These are phyloP conservation scores for Lordiphosa stackelbergi DNA, from an alignment of 1,140 invertebrate genomes.

Conservation along the genomic window DNA sequence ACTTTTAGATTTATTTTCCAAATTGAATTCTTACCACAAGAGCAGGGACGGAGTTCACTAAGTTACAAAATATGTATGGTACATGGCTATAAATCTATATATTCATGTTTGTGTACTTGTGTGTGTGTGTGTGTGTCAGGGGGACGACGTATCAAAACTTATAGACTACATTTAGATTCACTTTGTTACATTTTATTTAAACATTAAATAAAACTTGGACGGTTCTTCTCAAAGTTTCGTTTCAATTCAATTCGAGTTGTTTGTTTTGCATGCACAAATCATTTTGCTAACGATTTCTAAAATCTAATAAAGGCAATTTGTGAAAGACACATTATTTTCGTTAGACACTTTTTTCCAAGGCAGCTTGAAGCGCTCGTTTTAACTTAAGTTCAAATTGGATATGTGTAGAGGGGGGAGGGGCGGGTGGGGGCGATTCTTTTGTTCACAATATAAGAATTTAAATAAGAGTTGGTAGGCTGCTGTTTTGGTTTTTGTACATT, in stretches of 20 bases:
- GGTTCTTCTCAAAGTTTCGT: constrained; percentile 30
- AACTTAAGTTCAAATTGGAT: constrained; percentile 21
- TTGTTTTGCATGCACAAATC: constrained; percentile 11
- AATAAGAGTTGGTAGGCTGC: constrained; percentile 14
- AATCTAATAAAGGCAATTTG: constrained; percentile 74
- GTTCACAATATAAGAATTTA: constrained; percentile 27
- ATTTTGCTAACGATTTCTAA: constrained; percentile 66
- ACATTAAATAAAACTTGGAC: constrained; percentile 40
- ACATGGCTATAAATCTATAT: constrained; percentile 16
- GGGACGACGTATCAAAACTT: constrained; percentile 54
- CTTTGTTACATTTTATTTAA: constrained; percentile 33
- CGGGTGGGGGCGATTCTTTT: constrained; percentile 17
- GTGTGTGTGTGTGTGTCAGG: constrained; percentile 3
- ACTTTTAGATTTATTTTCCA: constrained; percentile 38
- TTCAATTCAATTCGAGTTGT: constrained; percentile 23
- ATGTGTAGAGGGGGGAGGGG: constrained; percentile 7
- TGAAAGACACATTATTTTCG: constrained; percentile 61
- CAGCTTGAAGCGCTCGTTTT: constrained; percentile 34
- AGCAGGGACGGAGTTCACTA: constrained; percentile 34
- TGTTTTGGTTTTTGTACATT: constrained; percentile 50
- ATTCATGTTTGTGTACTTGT: constrained; percentile 16
- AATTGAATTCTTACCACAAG: constrained; percentile 40
- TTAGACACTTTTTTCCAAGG: constrained; percentile 2
- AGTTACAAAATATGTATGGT: constrained; percentile 35
- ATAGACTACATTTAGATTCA: constrained; percentile 56